A percentile compares a stretch with the other conserved stretches of the same genome.
Conservation (phyloP, 2,888 invertebrate genomes). For the Luperina nickerlii region DNA sequence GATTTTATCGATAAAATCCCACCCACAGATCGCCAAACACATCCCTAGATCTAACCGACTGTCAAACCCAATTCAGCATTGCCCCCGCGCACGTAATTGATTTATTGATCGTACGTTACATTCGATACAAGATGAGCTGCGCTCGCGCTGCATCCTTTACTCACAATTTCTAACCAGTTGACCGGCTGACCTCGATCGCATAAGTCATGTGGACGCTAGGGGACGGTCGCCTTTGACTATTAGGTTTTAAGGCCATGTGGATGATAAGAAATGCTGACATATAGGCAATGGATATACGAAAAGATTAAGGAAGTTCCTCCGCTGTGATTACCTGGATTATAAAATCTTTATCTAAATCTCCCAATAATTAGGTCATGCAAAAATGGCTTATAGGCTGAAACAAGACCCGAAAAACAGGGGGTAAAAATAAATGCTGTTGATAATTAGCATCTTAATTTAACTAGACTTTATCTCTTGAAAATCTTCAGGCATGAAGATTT, state of each 20-base stretch:
- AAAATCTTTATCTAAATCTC: neutral
- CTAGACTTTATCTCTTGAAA: neutral
- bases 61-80: conserved; percentile 90
- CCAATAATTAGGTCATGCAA: neutral
- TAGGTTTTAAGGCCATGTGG: conserved; percentile 35
- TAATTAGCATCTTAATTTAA: neutral
- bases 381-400: neutral
- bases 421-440: too few relatives aligned
- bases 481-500: neutral
- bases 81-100: conserved; percentile 90
- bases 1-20: conserved; percentile 67
- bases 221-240: conserved; percentile 55
- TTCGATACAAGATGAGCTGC: conserved; percentile 87
- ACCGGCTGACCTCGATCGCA: conserved; percentile 85
- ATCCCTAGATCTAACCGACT: conserved; percentile 85
- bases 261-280: conserved; percentile 1
- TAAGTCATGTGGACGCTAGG: conserved; percentile 71
- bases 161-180: conserved; percentile 81
- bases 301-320: neutral
- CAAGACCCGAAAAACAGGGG: too few relatives aligned
- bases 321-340: neutral
- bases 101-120: conserved; percentile 90
- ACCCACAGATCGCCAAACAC: conserved; percentile 59
- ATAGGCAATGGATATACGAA: neutral
- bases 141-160: conserved; percentile 82